Evolutionary conservation across 2,113 vertebrate species (phyloP).

Genomic region (Macrotis lagotis): DNA sequence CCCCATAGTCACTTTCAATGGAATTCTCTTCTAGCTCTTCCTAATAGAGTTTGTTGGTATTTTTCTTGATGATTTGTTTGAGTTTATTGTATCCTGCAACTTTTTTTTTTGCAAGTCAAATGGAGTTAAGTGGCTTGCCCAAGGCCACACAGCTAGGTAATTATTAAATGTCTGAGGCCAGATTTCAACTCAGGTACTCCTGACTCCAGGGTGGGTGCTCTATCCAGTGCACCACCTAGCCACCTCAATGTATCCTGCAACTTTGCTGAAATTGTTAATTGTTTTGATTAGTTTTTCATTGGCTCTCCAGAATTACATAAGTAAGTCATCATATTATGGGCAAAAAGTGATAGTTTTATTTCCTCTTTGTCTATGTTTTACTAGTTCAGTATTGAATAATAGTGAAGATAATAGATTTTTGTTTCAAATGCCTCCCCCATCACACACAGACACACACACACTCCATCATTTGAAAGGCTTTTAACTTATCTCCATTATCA

Average conservation of each 20-base stretch:
- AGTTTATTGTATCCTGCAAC: neutral
- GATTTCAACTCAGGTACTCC: no score
- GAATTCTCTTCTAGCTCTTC: neutral
- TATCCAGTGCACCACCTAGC: no score
- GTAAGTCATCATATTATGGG: no score
- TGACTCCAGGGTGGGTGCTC: no score
- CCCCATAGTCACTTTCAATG: neutral
- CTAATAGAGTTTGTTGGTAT: neutral
- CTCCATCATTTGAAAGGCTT: neutral
- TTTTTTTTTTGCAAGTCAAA: no score
- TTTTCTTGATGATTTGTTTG: neutral
- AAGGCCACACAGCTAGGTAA: no score
- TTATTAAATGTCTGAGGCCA: no score
- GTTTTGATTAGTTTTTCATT: neutral
- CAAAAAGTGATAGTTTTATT: neutral
- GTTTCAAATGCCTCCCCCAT: neutral
- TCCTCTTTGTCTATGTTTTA: neutral
- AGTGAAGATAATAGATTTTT: neutral
- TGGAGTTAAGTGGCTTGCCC: no score
- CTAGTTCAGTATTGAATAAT: neutral
- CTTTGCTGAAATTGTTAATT: neutral
- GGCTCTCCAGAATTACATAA: neutral
- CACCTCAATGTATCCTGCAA: neutral
- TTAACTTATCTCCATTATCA: neutral
- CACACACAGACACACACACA: no score